Evolutionary conservation across 2,888 invertebrate species (phyloP), one percentile per base, ranked within the genome.

Genomic region (Dolichomitus sp.): DNA sequence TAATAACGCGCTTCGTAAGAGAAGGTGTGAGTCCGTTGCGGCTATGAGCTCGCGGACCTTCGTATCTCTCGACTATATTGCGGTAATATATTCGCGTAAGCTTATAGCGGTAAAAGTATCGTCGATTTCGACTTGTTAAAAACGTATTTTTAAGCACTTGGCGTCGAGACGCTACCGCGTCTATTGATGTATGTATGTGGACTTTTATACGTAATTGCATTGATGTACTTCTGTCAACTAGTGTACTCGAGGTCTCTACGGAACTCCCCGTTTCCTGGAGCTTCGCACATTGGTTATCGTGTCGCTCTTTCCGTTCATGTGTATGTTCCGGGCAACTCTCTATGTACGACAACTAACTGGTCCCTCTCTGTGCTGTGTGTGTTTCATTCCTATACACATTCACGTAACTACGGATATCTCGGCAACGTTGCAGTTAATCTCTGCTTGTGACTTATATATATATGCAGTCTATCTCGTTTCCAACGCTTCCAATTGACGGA

Each of bases 191-290:
- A n/a, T 23, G 17, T 48, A 37, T 23, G 72, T 14, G 40, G 23
- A n/a, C 45, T 50, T n/a, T 45, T 12, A 57, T 19, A 54, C 6
- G 65, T 72, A 70, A 72, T 78, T 65, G 42, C n/a, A 63, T 54
- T 63, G 37, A 59, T 68, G 48, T 70, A 40, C 61, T 48, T 23
- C 70, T 61, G 77, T 70, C 63, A 27, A 63, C 45, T 27, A 52
- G 50, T 63, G 42, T 30, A 65, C 23, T 42, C 59, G 63, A 66
- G 72, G 65, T 79, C 79, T 79, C 48, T 27, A 19, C 59, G 66
- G 69, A 52, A 66, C 72, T 66, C 40, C 42, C 66, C 40, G 73
- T 73, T 73, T 66, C 79, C 72, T 17, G 65, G 52, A 66, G 65
- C 54, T 54, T 57, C 45, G 14, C 57, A n/a, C 69, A 72, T 72